Base-by-base conservation (phyloP, 2,888 invertebrate genomes). In the Drosophila kanekoi region DNA sequence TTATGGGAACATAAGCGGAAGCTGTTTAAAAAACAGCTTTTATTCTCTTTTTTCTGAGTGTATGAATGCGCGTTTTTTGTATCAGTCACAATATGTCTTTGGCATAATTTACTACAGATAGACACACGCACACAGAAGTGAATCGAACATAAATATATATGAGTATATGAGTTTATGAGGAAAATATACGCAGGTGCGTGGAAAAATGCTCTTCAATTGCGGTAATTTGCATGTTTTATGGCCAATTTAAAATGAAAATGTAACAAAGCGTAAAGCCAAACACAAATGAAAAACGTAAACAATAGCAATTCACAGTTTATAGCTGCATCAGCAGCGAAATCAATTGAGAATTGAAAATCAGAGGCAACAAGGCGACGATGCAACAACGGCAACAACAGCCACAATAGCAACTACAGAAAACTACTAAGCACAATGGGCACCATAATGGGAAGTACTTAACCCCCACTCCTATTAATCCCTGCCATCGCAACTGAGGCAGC, bases 161-260 rank as follows among this genome's bases (percentile, higher is more conserved):
- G 28, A 28, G 8, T 28, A 28, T 28, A 28, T 28, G 28, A 28
- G 8, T 28, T 8, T 28, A 28, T 28, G 28, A 28, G 28, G n/a
- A 37, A 32, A 28, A 40, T 40, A 11, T 44, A 52, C 43, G 48
- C 44, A 53, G 48, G 14, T 44, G 49, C 32, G n/a, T 20, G 28
- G 33, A 11, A 49, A 43, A 75, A 54, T 14, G 47, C n/a, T 69
- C 44, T 44, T 57, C 45, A 43, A 61, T 41, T 43, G 53, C 35
- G 41, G 38, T 52, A 74, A 83, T 83, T 86, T 86, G 64, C 78
- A 73, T 84, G 72, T 81, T 84, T 84, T 70, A 80, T 80, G 66
- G 68, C 48, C 72, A 81, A 75, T 75, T 84, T 69, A 48, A 67
- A 84, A 75, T 79, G 67, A 64, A 62, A 84, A 58, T 58, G 77